A percentile compares a stretch with the other conserved stretches of the same genome.
phyloP scores from a whole-genome alignment of 2,113 vertebrate species.

The Heterochromis multidens region DNA sequence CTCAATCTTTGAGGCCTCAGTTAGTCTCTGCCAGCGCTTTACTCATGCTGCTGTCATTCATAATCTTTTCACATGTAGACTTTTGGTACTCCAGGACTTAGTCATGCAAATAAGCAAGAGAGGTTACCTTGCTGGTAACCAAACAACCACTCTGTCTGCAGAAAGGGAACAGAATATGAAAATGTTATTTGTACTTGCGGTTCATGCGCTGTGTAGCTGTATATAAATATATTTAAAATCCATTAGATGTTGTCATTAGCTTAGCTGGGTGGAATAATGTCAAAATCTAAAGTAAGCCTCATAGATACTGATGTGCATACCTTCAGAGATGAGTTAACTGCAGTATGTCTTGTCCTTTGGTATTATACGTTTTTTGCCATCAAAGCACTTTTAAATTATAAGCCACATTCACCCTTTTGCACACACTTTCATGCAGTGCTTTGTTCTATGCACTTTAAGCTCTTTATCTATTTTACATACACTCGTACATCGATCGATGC shows the following conservation, averaged over 20 bases:
- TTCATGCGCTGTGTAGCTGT: background rate
- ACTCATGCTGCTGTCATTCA: constrained; percentile 33
- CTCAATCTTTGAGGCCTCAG: constrained; percentile 9
- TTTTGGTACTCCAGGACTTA: background rate
- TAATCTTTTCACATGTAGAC: constrained; percentile 30
- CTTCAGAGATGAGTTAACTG: background rate
- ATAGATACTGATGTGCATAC: background rate
- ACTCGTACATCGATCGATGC: background rate
- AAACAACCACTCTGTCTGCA: background rate
- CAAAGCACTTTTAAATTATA: background rate
- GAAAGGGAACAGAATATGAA: background rate
- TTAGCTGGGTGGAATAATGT: background rate
- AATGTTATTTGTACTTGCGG: background rate
- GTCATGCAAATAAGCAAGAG: constrained; percentile 18
- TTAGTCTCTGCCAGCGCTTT: constrained; percentile 16
- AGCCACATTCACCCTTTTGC: background rate
- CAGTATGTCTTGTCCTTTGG: background rate
- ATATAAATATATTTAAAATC: background rate
- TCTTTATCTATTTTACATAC: background rate
- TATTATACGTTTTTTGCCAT: background rate
- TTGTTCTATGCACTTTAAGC: background rate
- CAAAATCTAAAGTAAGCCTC: background rate
- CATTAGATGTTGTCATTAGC: background rate
- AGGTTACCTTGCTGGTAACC: constrained; percentile 7
- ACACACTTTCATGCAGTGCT: background rate